These are phyloP conservation scores for Lathronympha strigana DNA, from an alignment of 2,888 invertebrate genomes.

Conservation along the genomic window DNA sequence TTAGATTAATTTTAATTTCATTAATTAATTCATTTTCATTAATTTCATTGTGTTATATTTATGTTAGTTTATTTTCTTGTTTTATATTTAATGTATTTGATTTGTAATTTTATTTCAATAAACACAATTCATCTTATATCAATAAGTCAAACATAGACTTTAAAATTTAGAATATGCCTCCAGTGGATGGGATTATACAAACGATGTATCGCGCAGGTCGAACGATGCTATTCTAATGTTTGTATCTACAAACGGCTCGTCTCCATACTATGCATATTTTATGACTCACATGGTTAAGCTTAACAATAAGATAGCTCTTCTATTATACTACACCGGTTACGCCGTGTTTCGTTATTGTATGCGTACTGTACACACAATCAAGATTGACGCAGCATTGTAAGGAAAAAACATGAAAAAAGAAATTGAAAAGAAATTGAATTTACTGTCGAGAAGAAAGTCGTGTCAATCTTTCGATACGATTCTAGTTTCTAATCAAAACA, in stretches of 20 bases:
- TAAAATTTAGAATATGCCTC: no score
- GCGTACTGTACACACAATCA: neutral
- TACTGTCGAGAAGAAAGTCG: neutral
- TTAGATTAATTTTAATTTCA: no score
- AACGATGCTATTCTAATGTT: slow-evolving; percentile 44
- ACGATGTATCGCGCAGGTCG: slow-evolving; percentile 44
- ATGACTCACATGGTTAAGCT: slow-evolving; percentile 26
- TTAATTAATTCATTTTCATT: no score
- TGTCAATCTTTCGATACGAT: neutral
- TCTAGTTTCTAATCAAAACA: neutral
- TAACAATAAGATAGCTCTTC: slow-evolving; percentile 28
- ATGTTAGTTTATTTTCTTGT: no score
- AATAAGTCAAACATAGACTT: no score
- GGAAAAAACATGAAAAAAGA: neutral
- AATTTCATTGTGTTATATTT: no score
- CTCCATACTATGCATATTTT: slow-evolving; percentile 39
- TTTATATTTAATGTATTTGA: no score
- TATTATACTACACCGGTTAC: slow-evolving; percentile 25
- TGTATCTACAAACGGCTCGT: slow-evolving; percentile 34
- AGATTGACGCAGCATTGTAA: neutral
- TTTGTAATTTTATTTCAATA: no score
- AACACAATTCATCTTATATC: no score
- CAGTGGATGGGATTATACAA: slow-evolving; percentile 43
- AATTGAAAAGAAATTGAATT: neutral
- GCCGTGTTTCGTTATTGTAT: slow-evolving; percentile 9